Evolutionary conservation across 2,797 vertebrate genomes (phyloP).

Genomic region (Microhierax caerulescens): DNA sequence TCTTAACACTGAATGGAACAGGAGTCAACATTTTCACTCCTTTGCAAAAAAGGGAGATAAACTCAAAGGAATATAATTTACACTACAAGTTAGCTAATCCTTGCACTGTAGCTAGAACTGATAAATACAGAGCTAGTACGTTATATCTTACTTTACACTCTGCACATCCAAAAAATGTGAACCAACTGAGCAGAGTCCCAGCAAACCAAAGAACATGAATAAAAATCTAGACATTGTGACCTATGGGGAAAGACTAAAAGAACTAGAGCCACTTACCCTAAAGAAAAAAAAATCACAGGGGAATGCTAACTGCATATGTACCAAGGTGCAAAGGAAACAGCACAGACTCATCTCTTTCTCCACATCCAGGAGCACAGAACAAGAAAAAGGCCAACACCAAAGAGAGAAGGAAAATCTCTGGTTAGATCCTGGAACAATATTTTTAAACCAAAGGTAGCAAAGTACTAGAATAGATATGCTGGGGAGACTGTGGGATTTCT

Average conservation of each 20-base stretch:
- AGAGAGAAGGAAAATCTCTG: background rate
- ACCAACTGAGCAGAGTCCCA: background rate
- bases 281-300: background rate
- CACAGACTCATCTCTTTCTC: background rate
- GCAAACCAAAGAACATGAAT: background rate
- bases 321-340: background rate
- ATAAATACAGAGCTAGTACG: background rate
- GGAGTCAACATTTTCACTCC: background rate
- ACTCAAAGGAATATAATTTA: background rate
- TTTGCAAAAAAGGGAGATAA: background rate
- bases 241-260: background rate
- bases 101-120: background rate
- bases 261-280: background rate
- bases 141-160: background rate
- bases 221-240: background rate
- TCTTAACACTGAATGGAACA: background rate
- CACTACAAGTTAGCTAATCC: background rate
- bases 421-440: background rate
- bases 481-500: background rate
- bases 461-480: background rate
- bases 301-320: accelerated
- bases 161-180: background rate
- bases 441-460: background rate
- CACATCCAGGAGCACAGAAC: background rate
- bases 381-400: background rate